Conservation (phyloP, 2,797 vertebrate genomes). For the Adelosebastes latens region DNA sequence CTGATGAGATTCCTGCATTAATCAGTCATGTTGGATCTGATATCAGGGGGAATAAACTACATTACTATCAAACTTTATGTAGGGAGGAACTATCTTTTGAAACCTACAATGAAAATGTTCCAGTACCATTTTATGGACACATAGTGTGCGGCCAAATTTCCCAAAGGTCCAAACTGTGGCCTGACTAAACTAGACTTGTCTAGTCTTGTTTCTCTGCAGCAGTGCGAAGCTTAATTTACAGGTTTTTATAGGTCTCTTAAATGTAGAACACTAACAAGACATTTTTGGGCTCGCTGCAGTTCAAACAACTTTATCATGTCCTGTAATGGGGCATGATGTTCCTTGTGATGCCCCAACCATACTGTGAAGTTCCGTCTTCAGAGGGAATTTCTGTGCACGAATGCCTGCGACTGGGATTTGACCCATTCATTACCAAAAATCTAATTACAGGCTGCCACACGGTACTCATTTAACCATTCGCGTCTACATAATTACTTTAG, state of each 20-base stretch:
- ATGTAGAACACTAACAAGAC: neutral
- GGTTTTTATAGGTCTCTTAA: neutral
- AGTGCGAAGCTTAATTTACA: neutral
- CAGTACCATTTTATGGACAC: neutral
- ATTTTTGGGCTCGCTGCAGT: neutral
- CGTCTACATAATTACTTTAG: constrained; percentile 57
- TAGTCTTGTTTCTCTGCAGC: neutral
- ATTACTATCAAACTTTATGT: neutral
- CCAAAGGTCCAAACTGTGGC: neutral
- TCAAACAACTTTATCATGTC: constrained; percentile 1
- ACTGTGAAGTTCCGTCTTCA: constrained; percentile 1
- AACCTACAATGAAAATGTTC: neutral
- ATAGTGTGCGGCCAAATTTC: neutral
- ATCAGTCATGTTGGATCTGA: constrained; percentile 3
- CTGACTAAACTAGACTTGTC: neutral
- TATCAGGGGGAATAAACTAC: neutral
- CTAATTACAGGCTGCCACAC: constrained; percentile 73
- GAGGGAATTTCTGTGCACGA: constrained; percentile 17
- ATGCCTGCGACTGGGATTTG: constrained; percentile 47
- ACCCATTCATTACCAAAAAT: constrained; percentile 75
- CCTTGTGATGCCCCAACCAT: constrained; percentile 2
- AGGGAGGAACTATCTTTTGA: neutral
- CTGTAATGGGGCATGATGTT: neutral
- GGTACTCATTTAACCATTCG: constrained; percentile 57
- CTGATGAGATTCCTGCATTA: constrained; percentile 38